These are phyloP conservation scores for Rhinoraja longicauda DNA, from an alignment of 2,797 vertebrate genomes.

Conservation along the genomic window DNA sequence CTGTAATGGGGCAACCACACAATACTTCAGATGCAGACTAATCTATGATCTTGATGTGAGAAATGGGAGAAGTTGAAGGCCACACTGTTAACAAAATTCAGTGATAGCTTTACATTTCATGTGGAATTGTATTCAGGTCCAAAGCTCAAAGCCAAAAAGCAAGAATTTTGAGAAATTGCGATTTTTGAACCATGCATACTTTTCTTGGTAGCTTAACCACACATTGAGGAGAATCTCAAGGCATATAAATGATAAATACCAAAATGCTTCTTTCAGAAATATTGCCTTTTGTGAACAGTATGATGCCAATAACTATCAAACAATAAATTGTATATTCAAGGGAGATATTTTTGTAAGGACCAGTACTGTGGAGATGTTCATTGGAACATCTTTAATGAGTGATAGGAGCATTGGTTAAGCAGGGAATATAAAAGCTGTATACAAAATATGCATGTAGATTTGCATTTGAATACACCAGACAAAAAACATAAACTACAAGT, in stretches of 20 bases:
- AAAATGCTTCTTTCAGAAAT: not conserved
- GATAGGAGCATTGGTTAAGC: not conserved
- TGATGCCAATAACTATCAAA: not conserved
- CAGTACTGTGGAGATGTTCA: not conserved
- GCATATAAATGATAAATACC: slow-evolving; percentile 1
- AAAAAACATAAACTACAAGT: not conserved
- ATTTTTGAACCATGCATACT: not conserved
- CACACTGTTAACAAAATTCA: not conserved
- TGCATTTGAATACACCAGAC: slow-evolving; percentile 10
- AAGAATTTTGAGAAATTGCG: not conserved
- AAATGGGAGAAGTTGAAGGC: not conserved
- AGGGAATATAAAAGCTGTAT: not conserved
- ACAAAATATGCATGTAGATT: not conserved
- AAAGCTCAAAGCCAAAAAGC: not conserved
- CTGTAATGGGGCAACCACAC: no score
- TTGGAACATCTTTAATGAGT: not conserved
- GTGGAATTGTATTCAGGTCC: not conserved
- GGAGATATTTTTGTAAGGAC: not conserved
- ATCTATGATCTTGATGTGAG: not conserved
- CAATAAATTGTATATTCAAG: slow-evolving; percentile 9
- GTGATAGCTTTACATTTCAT: not conserved
- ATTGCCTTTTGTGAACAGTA: not conserved
- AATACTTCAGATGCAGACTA: no score
- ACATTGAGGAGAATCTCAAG: not conserved
- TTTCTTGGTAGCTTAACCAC: not conserved